Evolutionary conservation across 2,888 invertebrate genomes (phyloP), one percentile per base, ranked within the genome.

Genomic region (Andrena praecox): DNA sequence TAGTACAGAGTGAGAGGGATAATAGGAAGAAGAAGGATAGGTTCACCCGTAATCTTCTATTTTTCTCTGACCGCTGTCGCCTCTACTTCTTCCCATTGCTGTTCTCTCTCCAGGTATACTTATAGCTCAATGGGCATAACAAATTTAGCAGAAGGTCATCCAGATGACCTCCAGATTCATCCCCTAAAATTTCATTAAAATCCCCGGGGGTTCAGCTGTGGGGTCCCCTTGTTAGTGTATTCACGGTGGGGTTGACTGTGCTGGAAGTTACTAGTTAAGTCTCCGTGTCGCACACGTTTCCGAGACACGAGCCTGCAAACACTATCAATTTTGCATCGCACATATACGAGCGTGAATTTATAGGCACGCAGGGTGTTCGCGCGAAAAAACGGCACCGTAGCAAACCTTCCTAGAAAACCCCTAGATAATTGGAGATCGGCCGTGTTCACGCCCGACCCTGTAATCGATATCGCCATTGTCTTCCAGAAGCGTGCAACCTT

Each of bases 401-500:
- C n/a, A 10, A 48, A 31, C 1, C 20, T 80, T 80, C 80, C 35
- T 79, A 73, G 80, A 79, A 79, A 79, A 2, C 2, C 10, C 8
- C 16, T 12, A 27, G 33, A 35, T 73, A 68, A 80, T 79, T 63
- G 67, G 35, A 2, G 29, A 63, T 67, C 12, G 5, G 8, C 42
- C 12, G 24, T 73, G 73, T 81, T 82, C 60, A 69, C 81, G 52
- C 81, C 76, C 27, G 10, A 42, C 12, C 63, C 60, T 35, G 48
- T 81, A 81, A 71, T 81, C 62, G 67, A 59, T 63, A 63, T 68
- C 67, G 70, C 56, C 63, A 81, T 88, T 88, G 87, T 89, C 85
- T 87, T 82, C 71, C 63, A 69, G 66, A 70, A 73, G 79, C 79
- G 81, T 85, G 69, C 74, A 76, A 73, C 77, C 84, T 78, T 89